These are phyloP conservation scores for Drosophila repletoides DNA, from an alignment of 1,140 invertebrate species.

Conservation along the genomic window DNA sequence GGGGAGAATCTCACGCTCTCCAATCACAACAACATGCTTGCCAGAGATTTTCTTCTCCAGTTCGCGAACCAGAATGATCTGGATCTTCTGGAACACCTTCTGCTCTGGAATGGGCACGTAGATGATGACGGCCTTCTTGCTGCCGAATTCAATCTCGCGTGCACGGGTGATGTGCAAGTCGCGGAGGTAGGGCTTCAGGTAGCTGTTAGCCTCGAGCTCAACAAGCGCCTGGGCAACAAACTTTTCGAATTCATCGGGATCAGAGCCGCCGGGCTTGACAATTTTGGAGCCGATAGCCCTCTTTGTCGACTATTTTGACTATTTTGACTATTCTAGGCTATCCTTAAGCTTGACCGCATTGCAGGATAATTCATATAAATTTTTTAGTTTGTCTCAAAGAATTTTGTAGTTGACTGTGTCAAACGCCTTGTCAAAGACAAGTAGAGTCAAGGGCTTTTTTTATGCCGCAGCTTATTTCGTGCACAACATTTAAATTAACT, in stretches of 20 bases:
- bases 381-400: constrained; percentile 12
- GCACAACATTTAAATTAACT: no score
- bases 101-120: constrained; percentile 99
- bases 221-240: constrained; percentile 96
- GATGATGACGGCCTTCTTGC: constrained; percentile 98
- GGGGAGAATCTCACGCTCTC: constrained; percentile 98
- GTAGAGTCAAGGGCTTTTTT: no score
- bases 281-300: constrained; percentile 93
- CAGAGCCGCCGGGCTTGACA: constrained; percentile 93
- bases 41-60: constrained; percentile 99
- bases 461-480: no score
- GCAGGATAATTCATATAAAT: no score
- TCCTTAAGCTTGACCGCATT: no score
- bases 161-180: constrained; percentile 98
- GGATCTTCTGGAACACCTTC: constrained; percentile 98
- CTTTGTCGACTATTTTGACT: constrained; percentile 83
- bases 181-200: constrained; percentile 96
- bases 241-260: constrained; percentile 95
- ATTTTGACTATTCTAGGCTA: constrained; percentile 64
- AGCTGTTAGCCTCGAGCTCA: constrained; percentile 98
- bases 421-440: no score
- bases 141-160: constrained; percentile 96
- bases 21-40: constrained; percentile 99
- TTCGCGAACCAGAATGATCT: constrained; percentile 97
- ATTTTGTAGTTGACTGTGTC: no score